A percentile compares a stretch with the other conserved stretches of the same genome.
Evolutionary conservation across 2,113 vertebrate genomes (phyloP).

Genomic region (Leuciscus idus): DNA sequence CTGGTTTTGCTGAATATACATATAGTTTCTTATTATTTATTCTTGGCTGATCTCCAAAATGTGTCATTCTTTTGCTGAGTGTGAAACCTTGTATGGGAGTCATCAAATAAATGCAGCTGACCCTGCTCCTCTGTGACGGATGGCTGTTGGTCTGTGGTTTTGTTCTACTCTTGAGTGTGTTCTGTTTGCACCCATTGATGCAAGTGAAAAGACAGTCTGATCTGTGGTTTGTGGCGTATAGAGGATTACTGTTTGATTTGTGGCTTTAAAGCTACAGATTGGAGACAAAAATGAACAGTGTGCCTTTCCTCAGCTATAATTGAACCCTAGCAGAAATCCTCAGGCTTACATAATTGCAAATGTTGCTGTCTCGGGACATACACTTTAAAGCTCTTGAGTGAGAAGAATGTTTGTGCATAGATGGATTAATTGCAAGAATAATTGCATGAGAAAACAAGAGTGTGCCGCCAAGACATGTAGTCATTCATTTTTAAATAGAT

Average conservation of each 20-base stretch:
- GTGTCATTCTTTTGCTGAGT: slow-evolving; percentile 26
- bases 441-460: not conserved
- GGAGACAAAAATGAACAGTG: slow-evolving; percentile 56
- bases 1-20: not conserved
- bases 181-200: slow-evolving; percentile 36
- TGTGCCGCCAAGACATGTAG: not conserved
- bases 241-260: slow-evolving; percentile 56
- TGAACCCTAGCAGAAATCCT: slow-evolving; percentile 55
- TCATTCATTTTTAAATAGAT: not conserved
- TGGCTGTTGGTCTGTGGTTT: slow-evolving; percentile 18
- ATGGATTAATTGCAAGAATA: slow-evolving; percentile 31
- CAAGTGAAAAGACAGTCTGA: slow-evolving; percentile 30
- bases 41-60: not conserved
- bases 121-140: slow-evolving; percentile 26
- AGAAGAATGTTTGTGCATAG: not conserved
- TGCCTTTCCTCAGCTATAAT: slow-evolving; percentile 51
- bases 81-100: slow-evolving; percentile 30
- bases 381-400: slow-evolving; percentile 29
- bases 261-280: slow-evolving; percentile 44
- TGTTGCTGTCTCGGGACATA: slow-evolving; percentile 15
- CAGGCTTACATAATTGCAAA: slow-evolving; percentile 35
- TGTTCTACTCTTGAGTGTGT: slow-evolving; percentile 40
- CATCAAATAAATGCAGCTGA: slow-evolving; percentile 28
- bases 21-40: not conserved
- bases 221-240: slow-evolving; percentile 40